Conservation (phyloP, 2,113 vertebrate species). For the Upupa epops region DNA sequence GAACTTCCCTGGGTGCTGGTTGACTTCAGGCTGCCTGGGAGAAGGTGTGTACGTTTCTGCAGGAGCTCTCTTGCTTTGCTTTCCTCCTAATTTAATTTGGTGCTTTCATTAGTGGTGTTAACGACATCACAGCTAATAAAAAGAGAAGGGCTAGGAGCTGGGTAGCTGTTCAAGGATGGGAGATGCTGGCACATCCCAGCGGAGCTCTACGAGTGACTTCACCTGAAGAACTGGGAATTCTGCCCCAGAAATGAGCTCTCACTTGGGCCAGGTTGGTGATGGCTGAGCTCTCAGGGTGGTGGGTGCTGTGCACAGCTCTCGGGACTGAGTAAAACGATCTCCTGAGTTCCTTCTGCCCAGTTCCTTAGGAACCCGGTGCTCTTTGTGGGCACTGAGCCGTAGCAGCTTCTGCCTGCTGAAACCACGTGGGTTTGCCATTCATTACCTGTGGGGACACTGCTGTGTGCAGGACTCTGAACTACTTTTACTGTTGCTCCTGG, state of each 20-base stretch:
- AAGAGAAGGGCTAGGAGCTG: background rate
- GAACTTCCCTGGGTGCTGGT: background rate
- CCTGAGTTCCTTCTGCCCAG: rapidly evolving
- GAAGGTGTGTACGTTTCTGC: background rate
- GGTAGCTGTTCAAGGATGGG: background rate
- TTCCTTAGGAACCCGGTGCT: rapidly evolving
- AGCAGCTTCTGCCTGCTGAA: background rate
- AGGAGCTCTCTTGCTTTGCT: background rate
- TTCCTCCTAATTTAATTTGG: background rate
- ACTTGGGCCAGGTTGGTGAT: rapidly evolving
- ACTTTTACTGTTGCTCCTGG: rapidly evolving
- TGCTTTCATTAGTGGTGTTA: background rate
- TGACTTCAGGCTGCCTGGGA: background rate
- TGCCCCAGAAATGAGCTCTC: background rate
- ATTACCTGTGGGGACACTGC: background rate
- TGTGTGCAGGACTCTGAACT: background rate
- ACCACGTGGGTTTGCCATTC: rapidly evolving
- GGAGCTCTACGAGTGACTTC: background rate
- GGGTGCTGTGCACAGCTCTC: background rate
- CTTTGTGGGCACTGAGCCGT: rapidly evolving
- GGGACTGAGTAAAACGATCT: rapidly evolving
- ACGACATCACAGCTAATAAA: background rate
- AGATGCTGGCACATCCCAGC: rapidly evolving
- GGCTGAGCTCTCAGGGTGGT: rapidly evolving
- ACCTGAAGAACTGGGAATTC: background rate